Base-by-base conservation (phyloP, 2,888 invertebrate genomes). In the Prostheceraeus crozeri region DNA sequence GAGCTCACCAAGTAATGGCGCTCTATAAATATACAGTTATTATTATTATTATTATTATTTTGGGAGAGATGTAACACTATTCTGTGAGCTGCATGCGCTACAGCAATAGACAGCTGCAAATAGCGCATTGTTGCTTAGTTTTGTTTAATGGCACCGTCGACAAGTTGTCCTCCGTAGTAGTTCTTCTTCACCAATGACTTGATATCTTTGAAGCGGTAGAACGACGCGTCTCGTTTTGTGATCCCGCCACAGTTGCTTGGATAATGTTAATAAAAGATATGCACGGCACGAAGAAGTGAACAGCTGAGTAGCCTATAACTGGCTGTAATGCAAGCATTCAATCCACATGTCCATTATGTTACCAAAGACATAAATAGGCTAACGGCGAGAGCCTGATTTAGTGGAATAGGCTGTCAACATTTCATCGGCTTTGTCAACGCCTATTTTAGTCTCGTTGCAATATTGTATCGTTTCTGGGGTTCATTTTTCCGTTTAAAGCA, bases 331-430 rank as follows among this genome's bases (percentile, higher is more conserved):
- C 25, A 48, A 30, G 48, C 48, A 25, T 48, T 23, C 48, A 48
- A 30, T 48, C 48, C 48, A 19, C 23, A 48, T 48, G 27, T 48
- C 48, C 23, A 48, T 48, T 48, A 48, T 48, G 48, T 48, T 48
- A 30, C 48, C 25, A 30, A 23, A 48, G 10, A 48, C 48, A 48
- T 48, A 4, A 6, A 48, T 25, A 48, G 48, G 48, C 48, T 8
- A 48, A 19, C 48, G 27, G 28, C 4, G 48, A 48, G 23, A 48
- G 28, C 48, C 48, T 30, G 23, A 48, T 48, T 48, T 40, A 14
- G 40, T 40, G 14, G 40, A 8, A 21, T 40, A 8, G n/a, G n/a
- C 4, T 40, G 25, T 48, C 14, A 48, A 48, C 23, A 48, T 48
- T 48, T 48, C 23, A 30, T 48, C 48, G 28, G 19, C 48, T 48